phyloP scores from a whole-genome alignment of 2,888 invertebrate species.

The Carpatolechia fugitivella region DNA sequence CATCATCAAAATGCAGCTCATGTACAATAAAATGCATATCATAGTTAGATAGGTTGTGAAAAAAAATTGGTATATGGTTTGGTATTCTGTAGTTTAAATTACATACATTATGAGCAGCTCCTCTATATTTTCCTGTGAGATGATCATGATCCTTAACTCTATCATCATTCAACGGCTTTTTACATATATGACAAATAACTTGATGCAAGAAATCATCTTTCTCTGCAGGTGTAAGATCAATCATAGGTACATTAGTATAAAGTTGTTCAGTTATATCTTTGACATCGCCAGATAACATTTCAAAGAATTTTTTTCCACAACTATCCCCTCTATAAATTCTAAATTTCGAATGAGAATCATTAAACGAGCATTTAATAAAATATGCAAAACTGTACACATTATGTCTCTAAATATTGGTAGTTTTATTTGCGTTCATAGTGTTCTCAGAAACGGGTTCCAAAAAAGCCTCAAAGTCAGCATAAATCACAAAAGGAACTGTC shows the following conservation, averaged over 20 bases:
- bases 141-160: no score
- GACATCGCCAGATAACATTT: constrained; percentile 23
- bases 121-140: no score
- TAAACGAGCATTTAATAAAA: constrained; percentile 33
- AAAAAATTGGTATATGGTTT: constrained; percentile 22
- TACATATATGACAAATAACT: no score
- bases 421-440: no score
- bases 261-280: constrained; percentile 11
- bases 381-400: constrained; percentile 34
- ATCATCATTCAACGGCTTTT: no score
- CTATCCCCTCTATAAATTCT: constrained; percentile 27
- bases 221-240: no score
- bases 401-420: constrained; percentile 29
- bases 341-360: constrained; percentile 29
- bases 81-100: not conserved
- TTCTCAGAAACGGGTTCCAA: constrained; percentile 24
- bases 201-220: no score
- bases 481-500: constrained; percentile 20
- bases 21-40: constrained; percentile 36
- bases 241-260: no score
- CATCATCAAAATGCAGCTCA: constrained; percentile 27
- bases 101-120: no score
- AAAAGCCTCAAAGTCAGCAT: not conserved
- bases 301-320: constrained; percentile 30
- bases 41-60: constrained; percentile 32